Evolutionary conservation across 2,797 vertebrate genomes (phyloP).

Genomic region (Chiroxiphia lanceolata): DNA sequence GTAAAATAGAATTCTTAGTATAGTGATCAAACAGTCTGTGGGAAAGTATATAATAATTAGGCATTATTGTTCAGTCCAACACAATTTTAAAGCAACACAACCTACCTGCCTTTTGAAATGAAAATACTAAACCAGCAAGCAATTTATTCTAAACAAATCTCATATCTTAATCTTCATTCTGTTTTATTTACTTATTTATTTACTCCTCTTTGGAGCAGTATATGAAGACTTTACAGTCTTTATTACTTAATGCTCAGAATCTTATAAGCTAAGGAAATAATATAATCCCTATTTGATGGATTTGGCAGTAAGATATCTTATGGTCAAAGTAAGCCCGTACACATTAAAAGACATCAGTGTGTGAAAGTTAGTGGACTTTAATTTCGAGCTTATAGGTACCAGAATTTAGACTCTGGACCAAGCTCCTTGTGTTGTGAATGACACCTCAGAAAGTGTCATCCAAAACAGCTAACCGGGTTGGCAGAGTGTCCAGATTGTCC

Average conservation of each 20-base stretch:
- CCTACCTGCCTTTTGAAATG: neutral
- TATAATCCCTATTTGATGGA: neutral
- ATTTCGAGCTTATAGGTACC: neutral
- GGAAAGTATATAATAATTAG: neutral
- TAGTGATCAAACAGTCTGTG: neutral
- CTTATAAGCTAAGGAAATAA: neutral
- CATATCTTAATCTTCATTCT: neutral
- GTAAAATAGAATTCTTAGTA: neutral
- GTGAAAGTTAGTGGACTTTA: neutral
- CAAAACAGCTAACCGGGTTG: neutral
- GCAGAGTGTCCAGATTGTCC: neutral
- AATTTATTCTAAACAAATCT: neutral
- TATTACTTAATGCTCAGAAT: neutral
- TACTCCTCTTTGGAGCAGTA: neutral
- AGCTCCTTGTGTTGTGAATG: neutral
- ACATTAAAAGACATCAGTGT: rapidly evolving
- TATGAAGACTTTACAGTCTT: neutral
- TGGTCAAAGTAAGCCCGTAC: neutral
- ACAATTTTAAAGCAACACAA: neutral
- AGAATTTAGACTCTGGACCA: neutral
- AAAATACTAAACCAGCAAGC: neutral
- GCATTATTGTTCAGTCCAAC: neutral
- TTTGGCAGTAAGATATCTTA: neutral
- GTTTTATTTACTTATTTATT: neutral
- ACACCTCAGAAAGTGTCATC: neutral